These are phyloP conservation scores for Drosophila subquinaria DNA, from an alignment of 2,888 invertebrate species.

Conservation along the genomic window DNA sequence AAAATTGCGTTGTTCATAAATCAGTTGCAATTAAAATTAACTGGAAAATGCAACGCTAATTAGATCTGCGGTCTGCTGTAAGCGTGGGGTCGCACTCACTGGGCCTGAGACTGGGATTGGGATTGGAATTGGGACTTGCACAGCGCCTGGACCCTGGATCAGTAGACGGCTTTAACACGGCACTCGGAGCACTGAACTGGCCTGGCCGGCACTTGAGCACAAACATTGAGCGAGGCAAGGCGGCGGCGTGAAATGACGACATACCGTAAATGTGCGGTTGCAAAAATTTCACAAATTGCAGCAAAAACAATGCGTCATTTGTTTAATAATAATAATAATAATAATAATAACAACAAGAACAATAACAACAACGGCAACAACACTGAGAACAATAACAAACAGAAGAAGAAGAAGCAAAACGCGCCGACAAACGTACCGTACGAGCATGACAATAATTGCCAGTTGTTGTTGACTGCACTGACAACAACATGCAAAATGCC, in stretches of 20 bases:
- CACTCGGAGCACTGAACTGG: background rate
- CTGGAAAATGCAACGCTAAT: slow-evolving; percentile 74
- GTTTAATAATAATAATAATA: slow-evolving; percentile 58
- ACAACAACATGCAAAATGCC: slow-evolving; percentile 49
- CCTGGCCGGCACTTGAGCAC: slow-evolving; percentile 14
- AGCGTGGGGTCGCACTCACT: slow-evolving; percentile 20
- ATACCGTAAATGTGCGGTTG: background rate
- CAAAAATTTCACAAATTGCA: slow-evolving; percentile 13
- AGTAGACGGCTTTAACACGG: background rate
- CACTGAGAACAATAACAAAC: slow-evolving; percentile 19
- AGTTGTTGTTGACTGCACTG: slow-evolving; percentile 39
- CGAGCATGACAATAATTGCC: slow-evolving; percentile 52
- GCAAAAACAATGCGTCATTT: slow-evolving; percentile 47
- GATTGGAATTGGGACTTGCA: too few relatives aligned
- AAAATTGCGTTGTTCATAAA: slow-evolving; percentile 75
- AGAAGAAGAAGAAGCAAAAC: slow-evolving; percentile 20
- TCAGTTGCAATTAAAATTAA: slow-evolving; percentile 79
- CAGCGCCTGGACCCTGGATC: slow-evolving; percentile 7
- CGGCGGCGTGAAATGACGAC: slow-evolving; percentile 1
- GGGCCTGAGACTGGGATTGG: background rate
- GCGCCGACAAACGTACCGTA: slow-evolving; percentile 42
- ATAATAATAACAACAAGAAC: slow-evolving; percentile 34
- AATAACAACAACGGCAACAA: slow-evolving; percentile 3
- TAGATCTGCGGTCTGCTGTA: slow-evolving; percentile 61
- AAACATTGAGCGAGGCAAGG: slow-evolving; percentile 7